Evolutionary conservation across 2,797 vertebrate species (phyloP).

Genomic region (Acropternis orthonyx): DNA sequence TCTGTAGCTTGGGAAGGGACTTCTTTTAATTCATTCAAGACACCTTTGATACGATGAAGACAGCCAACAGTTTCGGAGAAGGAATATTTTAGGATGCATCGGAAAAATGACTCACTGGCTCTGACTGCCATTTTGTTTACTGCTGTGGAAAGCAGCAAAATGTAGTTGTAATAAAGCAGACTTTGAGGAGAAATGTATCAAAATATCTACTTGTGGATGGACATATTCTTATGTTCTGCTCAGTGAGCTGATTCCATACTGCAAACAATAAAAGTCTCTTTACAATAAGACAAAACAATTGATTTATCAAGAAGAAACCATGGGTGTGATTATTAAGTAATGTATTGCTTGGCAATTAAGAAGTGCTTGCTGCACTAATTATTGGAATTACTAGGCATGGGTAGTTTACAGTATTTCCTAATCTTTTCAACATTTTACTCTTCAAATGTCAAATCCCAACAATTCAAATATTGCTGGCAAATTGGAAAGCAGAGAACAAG

Average conservation of each 20-base stretch:
- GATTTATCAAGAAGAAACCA: neutral
- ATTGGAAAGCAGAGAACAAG: neutral
- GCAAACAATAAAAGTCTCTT: neutral
- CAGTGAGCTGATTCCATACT: neutral
- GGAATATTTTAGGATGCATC: neutral
- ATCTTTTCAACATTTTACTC: neutral
- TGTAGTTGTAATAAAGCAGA: neutral
- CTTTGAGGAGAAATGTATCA: neutral
- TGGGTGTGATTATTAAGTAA: neutral
- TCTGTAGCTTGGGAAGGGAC: neutral
- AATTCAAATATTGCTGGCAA: neutral
- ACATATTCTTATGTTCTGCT: neutral
- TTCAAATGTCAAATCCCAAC: neutral
- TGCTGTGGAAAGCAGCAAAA: constrained; percentile 12
- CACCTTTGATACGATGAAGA: neutral
- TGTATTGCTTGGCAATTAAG: neutral
- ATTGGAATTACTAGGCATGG: neutral
- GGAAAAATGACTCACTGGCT: neutral
- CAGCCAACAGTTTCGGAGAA: neutral
- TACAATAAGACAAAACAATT: neutral
- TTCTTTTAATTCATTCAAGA: neutral
- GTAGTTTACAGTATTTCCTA: neutral
- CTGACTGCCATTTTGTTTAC: constrained; percentile 55
- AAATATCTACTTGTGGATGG: neutral
- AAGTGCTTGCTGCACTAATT: neutral